Percentiles rank a stretch among this genome's conserved stretches.
Evolutionary conservation across 1,140 invertebrate species (phyloP).

Genomic region (Euglossa dilemma): DNA sequence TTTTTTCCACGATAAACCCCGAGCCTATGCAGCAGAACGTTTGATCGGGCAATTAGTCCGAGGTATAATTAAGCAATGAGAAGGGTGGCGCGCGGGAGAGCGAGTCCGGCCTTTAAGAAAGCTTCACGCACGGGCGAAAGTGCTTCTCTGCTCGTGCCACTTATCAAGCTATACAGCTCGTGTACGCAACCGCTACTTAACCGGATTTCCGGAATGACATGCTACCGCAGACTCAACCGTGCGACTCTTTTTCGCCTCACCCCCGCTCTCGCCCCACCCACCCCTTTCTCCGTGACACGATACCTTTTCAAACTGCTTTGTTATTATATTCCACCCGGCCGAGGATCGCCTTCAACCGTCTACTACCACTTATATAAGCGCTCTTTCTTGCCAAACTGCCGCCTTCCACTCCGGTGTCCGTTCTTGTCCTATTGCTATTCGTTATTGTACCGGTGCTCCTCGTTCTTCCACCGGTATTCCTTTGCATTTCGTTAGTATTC

Average conservation of each 20-base stretch:
- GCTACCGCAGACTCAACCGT: neutral
- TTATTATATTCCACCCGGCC: neutral
- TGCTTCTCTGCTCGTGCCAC: slow-evolving; percentile 15
- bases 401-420: neutral
- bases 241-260: slow-evolving; percentile 2
- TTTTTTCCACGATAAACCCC: neutral
- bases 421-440: neutral
- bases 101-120: slow-evolving; percentile 36
- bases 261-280: neutral
- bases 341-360: neutral
- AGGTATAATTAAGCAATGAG: neutral
- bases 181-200: slow-evolving; percentile 32
- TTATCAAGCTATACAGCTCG: neutral
- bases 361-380: neutral
- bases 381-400: neutral
- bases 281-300: neutral
- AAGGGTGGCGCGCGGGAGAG: neutral
- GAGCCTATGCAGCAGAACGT: too few relatives aligned
- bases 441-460: too few relatives aligned
- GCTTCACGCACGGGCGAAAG: slow-evolving; percentile 23
- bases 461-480: too few relatives aligned
- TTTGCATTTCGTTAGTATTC: too few relatives aligned
- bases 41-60: neutral
- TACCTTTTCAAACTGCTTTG: neutral
- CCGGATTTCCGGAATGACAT: slow-evolving; percentile 32